A percentile compares a stretch with the other conserved stretches of the same genome.
Conservation (phyloP, 2,888 invertebrate genomes). For the Synergus japonicus region DNA sequence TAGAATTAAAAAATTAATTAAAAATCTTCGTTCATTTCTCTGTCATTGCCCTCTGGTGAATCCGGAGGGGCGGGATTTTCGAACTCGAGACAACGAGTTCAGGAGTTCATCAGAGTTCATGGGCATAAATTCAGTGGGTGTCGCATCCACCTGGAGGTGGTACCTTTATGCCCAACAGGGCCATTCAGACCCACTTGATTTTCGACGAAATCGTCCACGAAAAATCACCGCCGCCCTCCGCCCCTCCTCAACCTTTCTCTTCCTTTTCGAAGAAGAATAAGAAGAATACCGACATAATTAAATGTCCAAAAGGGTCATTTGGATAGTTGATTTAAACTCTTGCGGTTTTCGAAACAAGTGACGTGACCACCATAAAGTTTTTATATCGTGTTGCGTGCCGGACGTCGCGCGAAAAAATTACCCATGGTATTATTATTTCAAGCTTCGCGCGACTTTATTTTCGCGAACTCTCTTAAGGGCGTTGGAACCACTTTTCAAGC, state of each 20-base stretch:
- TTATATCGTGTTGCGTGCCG: slow-evolving; percentile 23
- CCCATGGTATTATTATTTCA: slow-evolving; percentile 21
- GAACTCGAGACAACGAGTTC: slow-evolving; percentile 60
- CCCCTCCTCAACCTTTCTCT: background rate
- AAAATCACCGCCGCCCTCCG: background rate
- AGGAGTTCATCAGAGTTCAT: slow-evolving; percentile 64
- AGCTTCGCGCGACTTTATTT: slow-evolving; percentile 21
- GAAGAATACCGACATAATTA: slow-evolving; percentile 43
- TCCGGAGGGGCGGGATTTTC: slow-evolving; percentile 50
- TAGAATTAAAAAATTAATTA: no score
- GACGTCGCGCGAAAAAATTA: slow-evolving; percentile 13
- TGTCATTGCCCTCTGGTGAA: slow-evolving; percentile 57
- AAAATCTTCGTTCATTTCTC: slow-evolving; percentile 50
- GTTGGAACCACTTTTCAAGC: no score
- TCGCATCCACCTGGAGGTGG: slow-evolving; percentile 45
- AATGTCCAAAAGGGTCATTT: slow-evolving; percentile 48
- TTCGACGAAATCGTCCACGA: slow-evolving; percentile 20
- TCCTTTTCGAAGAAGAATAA: slow-evolving; percentile 14
- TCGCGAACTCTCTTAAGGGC: background rate
- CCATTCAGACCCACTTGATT: background rate
- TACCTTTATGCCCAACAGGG: slow-evolving; percentile 30
- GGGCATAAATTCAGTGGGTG: slow-evolving; percentile 61
- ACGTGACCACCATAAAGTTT: slow-evolving; percentile 39
- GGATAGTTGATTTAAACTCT: slow-evolving; percentile 48
- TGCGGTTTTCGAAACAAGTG: slow-evolving; percentile 32